A percentile compares a stretch with the other conserved stretches of the same genome.
phyloP scores from a whole-genome alignment of 1,140 invertebrate genomes.

The Saxidomus purpurata region DNA sequence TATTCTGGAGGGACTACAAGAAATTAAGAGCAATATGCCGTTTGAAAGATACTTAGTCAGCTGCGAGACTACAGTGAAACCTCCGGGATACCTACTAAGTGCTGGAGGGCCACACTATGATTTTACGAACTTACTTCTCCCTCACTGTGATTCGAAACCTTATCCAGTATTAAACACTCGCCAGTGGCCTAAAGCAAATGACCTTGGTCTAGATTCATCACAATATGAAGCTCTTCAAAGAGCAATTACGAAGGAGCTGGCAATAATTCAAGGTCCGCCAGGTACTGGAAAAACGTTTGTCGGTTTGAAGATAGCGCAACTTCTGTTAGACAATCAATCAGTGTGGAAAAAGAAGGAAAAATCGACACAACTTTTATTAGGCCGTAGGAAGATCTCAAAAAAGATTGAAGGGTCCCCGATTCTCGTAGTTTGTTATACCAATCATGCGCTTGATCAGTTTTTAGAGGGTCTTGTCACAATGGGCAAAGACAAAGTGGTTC shows the following conservation, averaged over 20 bases:
- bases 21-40: constrained; percentile 80
- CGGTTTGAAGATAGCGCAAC: constrained; percentile 84
- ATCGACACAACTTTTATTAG: constrained; percentile 88
- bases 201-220: constrained; percentile 84
- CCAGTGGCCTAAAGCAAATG: constrained; percentile 75
- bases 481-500: constrained; percentile 87
- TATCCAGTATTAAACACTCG: constrained; percentile 57
- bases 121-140: constrained; percentile 51
- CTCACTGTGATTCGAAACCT: neutral
- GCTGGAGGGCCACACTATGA: constrained; percentile 32
- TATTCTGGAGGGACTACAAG: constrained; percentile 85
- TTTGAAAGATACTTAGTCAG: constrained; percentile 81
- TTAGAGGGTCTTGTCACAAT: constrained; percentile 89
- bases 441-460: constrained; percentile 96
- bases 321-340: constrained; percentile 81
- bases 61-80: constrained; percentile 72
- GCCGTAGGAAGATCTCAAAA: constrained; percentile 51
- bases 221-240: constrained; percentile 86
- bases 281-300: constrained; percentile 85
- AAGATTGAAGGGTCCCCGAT: constrained; percentile 30
- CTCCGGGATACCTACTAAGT: constrained; percentile 74
- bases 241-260: constrained; percentile 87
- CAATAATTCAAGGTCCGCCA: constrained; percentile 91
- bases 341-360: constrained; percentile 71
- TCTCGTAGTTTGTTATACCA: constrained; percentile 94